phyloP scores from a whole-genome alignment of 2,888 invertebrate genomes.

The Napeogenes inachia region DNA sequence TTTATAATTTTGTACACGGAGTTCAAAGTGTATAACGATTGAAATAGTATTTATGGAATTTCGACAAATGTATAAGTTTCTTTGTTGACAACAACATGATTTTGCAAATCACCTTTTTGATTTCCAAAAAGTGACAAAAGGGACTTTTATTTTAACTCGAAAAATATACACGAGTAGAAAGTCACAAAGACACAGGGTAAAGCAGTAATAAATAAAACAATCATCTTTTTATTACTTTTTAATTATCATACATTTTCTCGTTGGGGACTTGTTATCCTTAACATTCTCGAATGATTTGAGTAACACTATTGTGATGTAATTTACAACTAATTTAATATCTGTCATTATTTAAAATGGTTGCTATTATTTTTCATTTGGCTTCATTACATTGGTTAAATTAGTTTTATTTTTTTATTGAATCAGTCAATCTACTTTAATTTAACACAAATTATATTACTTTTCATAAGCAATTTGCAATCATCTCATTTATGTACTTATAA shows the following conservation, averaged over 20 bases:
- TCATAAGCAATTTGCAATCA: neutral
- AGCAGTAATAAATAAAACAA: conserved; percentile 1
- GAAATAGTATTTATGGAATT: too few relatives aligned
- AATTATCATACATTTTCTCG: conserved; percentile 1
- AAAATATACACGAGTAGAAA: too few relatives aligned
- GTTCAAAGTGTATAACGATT: too few relatives aligned
- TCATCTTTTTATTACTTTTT: neutral
- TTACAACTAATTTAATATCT: too few relatives aligned
- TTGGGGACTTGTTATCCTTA: too few relatives aligned
- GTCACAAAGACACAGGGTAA: neutral
- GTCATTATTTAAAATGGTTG: too few relatives aligned
- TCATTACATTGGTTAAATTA: neutral
- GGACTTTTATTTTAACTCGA: too few relatives aligned
- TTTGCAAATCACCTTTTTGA: too few relatives aligned
- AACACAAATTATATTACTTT: neutral
- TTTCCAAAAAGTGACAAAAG: too few relatives aligned
- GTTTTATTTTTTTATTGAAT: neutral
- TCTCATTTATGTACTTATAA: neutral
- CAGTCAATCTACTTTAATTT: neutral
- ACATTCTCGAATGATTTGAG: neutral
- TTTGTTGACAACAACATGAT: too few relatives aligned
- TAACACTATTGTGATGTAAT: conserved; percentile 8
- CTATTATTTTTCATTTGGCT: neutral
- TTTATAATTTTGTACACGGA: too few relatives aligned
- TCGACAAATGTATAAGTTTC: too few relatives aligned